Percentiles rank a stretch among this genome's conserved stretches.
phyloP scores from a whole-genome alignment of 2,888 invertebrate genomes.

The Drosophila yooni region DNA sequence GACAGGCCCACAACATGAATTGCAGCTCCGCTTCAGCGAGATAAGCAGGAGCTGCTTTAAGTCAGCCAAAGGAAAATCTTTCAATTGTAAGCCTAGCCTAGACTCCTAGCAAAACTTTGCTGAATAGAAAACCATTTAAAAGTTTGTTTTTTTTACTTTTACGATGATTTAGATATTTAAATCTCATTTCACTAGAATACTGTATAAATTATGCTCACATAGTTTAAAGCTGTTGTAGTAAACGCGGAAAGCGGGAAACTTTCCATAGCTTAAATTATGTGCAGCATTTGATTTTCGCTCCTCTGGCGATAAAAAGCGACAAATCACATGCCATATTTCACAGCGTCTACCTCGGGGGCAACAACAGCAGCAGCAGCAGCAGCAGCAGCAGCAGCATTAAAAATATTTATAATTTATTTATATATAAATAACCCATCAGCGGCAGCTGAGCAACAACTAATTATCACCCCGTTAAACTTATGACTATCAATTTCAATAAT shows the following conservation, averaged over 20 bases:
- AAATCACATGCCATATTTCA: conserved; percentile 30
- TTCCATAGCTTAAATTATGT: neutral
- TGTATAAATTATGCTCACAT: neutral
- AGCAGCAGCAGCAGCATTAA: conserved; percentile 1
- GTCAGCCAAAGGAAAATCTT: neutral
- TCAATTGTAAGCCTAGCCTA: conserved; percentile 1
- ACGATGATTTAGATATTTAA: neutral
- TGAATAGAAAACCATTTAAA: neutral
- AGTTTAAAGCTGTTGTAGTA: neutral
- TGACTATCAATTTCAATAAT: conserved; percentile 72
- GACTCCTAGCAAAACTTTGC: neutral
- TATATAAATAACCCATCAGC: conserved; percentile 16
- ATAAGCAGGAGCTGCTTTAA: neutral
- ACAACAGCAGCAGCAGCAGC: neutral
- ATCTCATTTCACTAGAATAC: neutral
- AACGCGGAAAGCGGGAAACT: neutral
- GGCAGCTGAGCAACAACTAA: conserved; percentile 60
- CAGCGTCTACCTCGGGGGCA: neutral
- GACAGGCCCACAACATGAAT: neutral
- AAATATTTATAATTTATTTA: conserved; percentile 9
- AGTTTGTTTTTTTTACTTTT: neutral
- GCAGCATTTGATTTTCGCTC: neutral
- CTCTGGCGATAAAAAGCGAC: conserved; percentile 5
- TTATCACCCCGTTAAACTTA: conserved; percentile 50
- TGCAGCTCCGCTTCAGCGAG: neutral